Conservation (phyloP, 2,888 invertebrate species). For the Sepioteuthis lessoniana region DNA sequence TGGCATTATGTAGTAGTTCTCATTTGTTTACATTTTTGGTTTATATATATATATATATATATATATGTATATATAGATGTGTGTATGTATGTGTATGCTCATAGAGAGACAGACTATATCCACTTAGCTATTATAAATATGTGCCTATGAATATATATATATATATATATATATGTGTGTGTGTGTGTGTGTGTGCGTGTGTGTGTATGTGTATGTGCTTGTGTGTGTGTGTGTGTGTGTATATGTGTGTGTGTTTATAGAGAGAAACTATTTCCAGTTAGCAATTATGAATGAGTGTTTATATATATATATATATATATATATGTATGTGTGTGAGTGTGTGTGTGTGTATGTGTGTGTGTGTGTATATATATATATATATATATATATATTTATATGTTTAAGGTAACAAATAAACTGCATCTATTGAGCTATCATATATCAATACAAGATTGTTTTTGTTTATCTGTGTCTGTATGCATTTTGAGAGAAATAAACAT, state of each 20-base stretch:
- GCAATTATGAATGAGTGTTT: neutral
- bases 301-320: neutral
- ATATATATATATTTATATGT: neutral
- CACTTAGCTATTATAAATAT: too few relatives aligned
- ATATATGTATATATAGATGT: neutral
- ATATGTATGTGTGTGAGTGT: constrained; percentile 6
- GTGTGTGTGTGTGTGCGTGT: neutral
- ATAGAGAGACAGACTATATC: too few relatives aligned
- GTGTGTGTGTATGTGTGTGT: constrained; percentile 2
- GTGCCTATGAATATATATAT: neutral
- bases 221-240: neutral
- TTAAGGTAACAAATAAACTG: neutral
- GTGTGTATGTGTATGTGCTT: neutral
- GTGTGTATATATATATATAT: constrained; percentile 40
- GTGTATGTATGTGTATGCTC: neutral
- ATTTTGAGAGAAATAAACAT: too few relatives aligned
- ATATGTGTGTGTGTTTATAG: neutral
- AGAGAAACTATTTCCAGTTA: neutral
- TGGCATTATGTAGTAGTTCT: too few relatives aligned
- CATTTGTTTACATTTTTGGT: too few relatives aligned
- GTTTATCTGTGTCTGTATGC: too few relatives aligned
- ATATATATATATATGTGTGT: neutral
- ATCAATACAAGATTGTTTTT: too few relatives aligned
- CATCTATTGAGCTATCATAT: too few relatives aligned
- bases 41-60: neutral